Percentiles rank a stretch among this genome's conserved stretches.
These are phyloP conservation scores for Lemur catta DNA, from an alignment of 2,797 vertebrate species.

Conservation along the genomic window DNA sequence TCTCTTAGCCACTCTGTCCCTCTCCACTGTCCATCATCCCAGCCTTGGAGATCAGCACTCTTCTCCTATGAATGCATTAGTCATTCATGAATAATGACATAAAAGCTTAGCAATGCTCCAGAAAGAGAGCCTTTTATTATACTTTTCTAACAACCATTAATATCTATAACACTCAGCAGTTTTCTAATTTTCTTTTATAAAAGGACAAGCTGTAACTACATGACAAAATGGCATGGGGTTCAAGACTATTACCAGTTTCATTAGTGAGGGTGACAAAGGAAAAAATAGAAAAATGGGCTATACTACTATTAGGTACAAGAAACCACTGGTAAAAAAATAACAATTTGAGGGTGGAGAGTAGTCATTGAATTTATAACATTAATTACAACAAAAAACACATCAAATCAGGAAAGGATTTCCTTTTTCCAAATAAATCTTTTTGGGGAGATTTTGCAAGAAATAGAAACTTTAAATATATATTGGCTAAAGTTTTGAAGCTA, in stretches of 20 bases:
- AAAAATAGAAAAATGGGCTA: slow-evolving; percentile 67
- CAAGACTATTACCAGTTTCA: slow-evolving; percentile 76
- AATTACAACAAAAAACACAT: slow-evolving; percentile 50
- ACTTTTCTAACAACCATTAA: slow-evolving; percentile 81
- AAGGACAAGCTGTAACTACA: slow-evolving; percentile 76
- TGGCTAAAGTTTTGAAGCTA: not conserved
- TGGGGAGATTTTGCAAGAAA: not conserved
- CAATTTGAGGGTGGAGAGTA: not conserved
- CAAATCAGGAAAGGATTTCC: not conserved
- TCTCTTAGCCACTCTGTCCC: slow-evolving; percentile 45
- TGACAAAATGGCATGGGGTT: slow-evolving; percentile 70
- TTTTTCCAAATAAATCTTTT: not conserved
- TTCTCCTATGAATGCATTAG: slow-evolving; percentile 76
- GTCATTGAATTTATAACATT: slow-evolving; percentile 50
- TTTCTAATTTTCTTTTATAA: slow-evolving; percentile 85
- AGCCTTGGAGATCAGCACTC: slow-evolving; percentile 75
- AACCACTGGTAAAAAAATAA: not conserved
- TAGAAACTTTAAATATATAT: not conserved
- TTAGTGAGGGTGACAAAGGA: slow-evolving; percentile 69
- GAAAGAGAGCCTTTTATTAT: slow-evolving; percentile 80
- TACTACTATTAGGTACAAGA: slow-evolving; percentile 21
- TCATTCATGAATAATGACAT: slow-evolving; percentile 84
- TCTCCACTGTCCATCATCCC: slow-evolving; percentile 63
- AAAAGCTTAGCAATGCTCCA: slow-evolving; percentile 79
- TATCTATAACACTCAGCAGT: slow-evolving; percentile 81